phyloP scores from a whole-genome alignment of 2,113 vertebrate species.

The Corythornis vintsioides region DNA sequence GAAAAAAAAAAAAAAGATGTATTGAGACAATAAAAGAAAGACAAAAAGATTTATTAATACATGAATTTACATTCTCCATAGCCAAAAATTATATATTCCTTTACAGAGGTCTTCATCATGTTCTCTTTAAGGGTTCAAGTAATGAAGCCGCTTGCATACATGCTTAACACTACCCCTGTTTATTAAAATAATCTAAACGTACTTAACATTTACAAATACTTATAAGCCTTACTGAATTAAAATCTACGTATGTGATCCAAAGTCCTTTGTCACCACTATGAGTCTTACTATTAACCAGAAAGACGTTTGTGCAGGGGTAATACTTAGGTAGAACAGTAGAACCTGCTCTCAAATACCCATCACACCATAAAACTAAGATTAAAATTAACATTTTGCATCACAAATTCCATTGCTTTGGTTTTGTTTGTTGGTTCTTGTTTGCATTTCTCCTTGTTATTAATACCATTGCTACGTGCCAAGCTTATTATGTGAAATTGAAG shows the following conservation, averaged over 20 bases:
- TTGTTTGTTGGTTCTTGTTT: background rate
- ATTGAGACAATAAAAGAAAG: constrained; percentile 14
- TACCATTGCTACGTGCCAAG: background rate
- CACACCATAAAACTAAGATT: background rate
- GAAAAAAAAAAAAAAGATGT: constrained; percentile 49
- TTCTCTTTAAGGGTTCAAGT: background rate
- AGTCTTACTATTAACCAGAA: background rate
- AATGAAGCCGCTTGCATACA: background rate
- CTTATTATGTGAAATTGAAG: background rate
- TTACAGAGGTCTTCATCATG: background rate
- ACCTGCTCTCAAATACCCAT: background rate
- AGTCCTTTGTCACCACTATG: background rate
- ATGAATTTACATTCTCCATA: background rate
- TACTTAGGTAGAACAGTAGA: background rate
- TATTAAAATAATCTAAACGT: background rate
- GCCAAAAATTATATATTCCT: background rate
- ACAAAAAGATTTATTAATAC: background rate
- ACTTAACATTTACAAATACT: background rate
- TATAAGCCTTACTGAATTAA: background rate
- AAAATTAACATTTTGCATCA: background rate
- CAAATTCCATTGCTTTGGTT: background rate
- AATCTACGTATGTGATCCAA: background rate
- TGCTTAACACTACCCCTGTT: background rate
- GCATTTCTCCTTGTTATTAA: background rate
- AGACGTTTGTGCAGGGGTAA: background rate